A percentile compares a stretch with the other conserved stretches of the same genome.
Conservation (phyloP, 2,113 vertebrate species). For the Prietella phreatophila region DNA sequence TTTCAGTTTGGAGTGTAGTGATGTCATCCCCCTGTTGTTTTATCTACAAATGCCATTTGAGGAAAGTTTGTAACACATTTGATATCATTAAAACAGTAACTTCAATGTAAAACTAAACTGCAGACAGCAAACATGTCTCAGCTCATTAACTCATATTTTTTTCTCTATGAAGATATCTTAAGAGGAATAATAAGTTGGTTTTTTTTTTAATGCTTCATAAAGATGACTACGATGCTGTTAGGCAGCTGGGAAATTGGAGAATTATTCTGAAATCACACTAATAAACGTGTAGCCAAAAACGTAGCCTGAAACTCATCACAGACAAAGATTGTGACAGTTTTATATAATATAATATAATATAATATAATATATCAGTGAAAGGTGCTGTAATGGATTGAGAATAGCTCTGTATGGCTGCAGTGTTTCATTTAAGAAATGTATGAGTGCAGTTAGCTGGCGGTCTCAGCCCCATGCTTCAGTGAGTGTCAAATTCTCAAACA, state of each 20-base stretch:
- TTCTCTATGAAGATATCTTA: not conserved
- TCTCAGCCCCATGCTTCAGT: slow-evolving; percentile 22
- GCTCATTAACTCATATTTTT: not conserved
- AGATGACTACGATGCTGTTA: not conserved
- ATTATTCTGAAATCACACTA: slow-evolving; percentile 20
- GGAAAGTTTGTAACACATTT: not conserved
- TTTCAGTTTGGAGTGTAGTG: not conserved
- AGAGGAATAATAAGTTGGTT: not conserved
- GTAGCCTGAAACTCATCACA: not conserved
- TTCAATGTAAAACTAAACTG: not conserved
- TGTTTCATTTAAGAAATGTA: slow-evolving; percentile 47
- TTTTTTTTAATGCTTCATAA: too few relatives aligned
- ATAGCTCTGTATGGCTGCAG: slow-evolving; percentile 36
- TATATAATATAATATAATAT: not conserved
- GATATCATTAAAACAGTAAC: not conserved
- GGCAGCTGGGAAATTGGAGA: not conserved
- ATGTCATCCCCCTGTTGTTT: not conserved
- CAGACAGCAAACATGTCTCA: not conserved
- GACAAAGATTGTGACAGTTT: not conserved
- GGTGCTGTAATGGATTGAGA: slow-evolving; percentile 19
- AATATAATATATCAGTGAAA: not conserved
- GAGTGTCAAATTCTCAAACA: slow-evolving; percentile 37
- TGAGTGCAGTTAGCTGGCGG: slow-evolving; percentile 9
- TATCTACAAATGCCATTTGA: not conserved
- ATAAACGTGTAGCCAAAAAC: not conserved